phyloP scores from a whole-genome alignment of 2,888 invertebrate genomes.

The Geotrupes spiniger region DNA sequence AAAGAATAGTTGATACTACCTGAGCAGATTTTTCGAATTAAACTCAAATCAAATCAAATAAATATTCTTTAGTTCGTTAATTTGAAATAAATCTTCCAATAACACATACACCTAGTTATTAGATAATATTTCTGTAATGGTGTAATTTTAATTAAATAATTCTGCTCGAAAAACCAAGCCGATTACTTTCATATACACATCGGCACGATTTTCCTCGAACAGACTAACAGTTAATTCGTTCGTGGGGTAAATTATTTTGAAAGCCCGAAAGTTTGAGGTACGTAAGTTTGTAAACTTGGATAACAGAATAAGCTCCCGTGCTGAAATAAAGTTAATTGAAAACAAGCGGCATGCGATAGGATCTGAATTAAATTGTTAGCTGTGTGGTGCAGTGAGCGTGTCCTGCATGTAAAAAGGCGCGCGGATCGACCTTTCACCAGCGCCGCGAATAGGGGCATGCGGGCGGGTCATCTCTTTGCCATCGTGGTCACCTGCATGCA shows the following conservation, averaged over 20 bases:
- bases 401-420: conserved; percentile 35
- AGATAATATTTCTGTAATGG: too few relatives aligned
- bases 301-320: conserved; percentile 25
- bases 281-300: conserved; percentile 8
- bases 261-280: conserved; percentile 6
- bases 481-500: conserved; percentile 34
- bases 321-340: conserved; percentile 42
- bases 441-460: conserved; percentile 35
- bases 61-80: too few relatives aligned
- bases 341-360: conserved; percentile 40
- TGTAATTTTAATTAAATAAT: too few relatives aligned
- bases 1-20: too few relatives aligned
- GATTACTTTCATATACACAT: too few relatives aligned
- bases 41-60: too few relatives aligned
- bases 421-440: conserved; percentile 34
- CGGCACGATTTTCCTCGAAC: too few relatives aligned
- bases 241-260: not conserved
- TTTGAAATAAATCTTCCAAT: too few relatives aligned
- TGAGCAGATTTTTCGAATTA: too few relatives aligned
- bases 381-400: conserved; percentile 34
- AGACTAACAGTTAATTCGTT: not conserved
- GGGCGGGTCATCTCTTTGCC: conserved; percentile 30
- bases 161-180: too few relatives aligned
- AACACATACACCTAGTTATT: too few relatives aligned
- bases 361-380: conserved; percentile 38